Percentiles rank a stretch among this genome's conserved stretches.
These are phyloP conservation scores for Mobula hypostoma DNA, from an alignment of 2,113 vertebrate species.

Conservation along the genomic window DNA sequence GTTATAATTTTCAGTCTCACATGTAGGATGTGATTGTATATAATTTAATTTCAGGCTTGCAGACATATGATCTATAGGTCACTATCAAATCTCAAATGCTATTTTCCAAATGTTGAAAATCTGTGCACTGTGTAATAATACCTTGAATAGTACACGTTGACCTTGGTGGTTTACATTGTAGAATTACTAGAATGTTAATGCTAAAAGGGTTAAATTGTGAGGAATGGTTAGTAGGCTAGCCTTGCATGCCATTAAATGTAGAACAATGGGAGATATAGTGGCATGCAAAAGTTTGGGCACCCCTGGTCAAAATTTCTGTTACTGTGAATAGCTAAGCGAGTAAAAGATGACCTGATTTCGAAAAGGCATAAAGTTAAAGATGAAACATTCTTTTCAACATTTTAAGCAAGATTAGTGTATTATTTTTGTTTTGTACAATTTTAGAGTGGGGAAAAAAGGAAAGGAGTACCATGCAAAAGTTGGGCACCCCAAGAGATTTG, in stretches of 20 bases:
- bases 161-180: not conserved
- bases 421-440: too few species aligned
- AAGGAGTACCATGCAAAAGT: too few species aligned
- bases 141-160: not conserved
- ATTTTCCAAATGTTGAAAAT: not conserved
- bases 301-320: too few species aligned
- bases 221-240: not conserved
- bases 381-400: too few species aligned
- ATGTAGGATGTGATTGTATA: not conserved
- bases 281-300: too few species aligned
- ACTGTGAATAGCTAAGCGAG: too few species aligned
- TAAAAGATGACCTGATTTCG: too few species aligned
- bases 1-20: not conserved
- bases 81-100: not conserved
- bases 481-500: too few species aligned
- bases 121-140: not conserved
- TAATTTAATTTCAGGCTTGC: not conserved
- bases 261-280: not conserved
- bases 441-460: too few species aligned
- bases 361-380: too few species aligned
- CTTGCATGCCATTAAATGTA: not conserved
- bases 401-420: too few species aligned
- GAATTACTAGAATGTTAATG: not conserved
- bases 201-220: not conserved
- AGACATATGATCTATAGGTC: not conserved